Percentiles rank a stretch among this genome's conserved stretches.
Evolutionary conservation across 2,113 vertebrate genomes (phyloP).

Genomic region (Bucco capensis): DNA sequence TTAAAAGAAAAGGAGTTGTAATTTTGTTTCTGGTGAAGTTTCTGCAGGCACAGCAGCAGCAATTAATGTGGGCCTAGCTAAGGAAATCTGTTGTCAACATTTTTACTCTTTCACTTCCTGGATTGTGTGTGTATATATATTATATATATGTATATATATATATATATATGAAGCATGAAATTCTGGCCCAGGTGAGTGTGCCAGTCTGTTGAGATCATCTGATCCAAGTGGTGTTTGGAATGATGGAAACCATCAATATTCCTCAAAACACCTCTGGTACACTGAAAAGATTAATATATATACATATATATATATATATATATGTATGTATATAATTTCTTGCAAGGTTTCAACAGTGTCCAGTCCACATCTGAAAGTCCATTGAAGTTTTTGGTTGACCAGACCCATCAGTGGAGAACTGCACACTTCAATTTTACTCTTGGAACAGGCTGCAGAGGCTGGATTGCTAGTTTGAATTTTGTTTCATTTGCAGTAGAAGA

Average conservation of each 20-base stretch:
- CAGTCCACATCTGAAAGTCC: not conserved
- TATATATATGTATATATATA: not conserved
- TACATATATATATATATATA: too few species aligned
- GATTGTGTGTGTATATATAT: not conserved
- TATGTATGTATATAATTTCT: too few species aligned
- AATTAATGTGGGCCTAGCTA: conserved; percentile 10
- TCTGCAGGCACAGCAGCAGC: not conserved
- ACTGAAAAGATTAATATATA: not conserved
- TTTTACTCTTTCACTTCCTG: not conserved
- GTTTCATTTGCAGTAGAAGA: conserved; percentile 35
- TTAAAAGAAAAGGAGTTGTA: not conserved
- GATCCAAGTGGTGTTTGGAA: conserved; percentile 40
- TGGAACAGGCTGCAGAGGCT: conserved; percentile 11
- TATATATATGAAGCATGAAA: not conserved
- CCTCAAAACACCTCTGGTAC: not conserved
- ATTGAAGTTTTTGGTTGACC: not conserved
- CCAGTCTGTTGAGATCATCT: conserved; percentile 44
- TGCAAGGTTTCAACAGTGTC: not conserved
- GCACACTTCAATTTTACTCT: not conserved
- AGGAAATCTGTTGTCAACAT: conserved; percentile 16
- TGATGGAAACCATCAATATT: conserved; percentile 7
- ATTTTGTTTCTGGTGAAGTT: not conserved
- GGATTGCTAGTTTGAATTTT: conserved; percentile 31
- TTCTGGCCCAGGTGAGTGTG: conserved; percentile 28
- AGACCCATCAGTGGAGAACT: not conserved